Base-by-base conservation (phyloP, 1,140 invertebrate species). In the Cotesia vestalis region DNA sequence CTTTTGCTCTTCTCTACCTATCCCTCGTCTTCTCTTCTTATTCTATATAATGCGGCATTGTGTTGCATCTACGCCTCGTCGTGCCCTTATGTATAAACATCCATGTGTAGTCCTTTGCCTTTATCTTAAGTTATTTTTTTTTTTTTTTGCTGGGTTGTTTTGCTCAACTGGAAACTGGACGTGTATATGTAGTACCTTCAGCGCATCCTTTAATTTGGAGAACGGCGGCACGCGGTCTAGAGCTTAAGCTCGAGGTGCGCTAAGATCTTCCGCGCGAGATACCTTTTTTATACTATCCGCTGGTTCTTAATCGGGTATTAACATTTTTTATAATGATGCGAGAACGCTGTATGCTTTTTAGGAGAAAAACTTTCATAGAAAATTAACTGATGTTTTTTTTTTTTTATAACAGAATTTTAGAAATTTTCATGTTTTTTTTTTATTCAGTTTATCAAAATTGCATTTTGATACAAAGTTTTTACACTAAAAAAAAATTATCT, bases 1-100 rank as follows among this genome's bases (percentile, higher is more conserved):
- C 79, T 82, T 84, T 82, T 82, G 79, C 81, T 81, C 80, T 80
- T 77, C 69, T 34, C 60, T 61, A 73, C 57, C 20, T 55, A 5
- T 55, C n/a, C 53, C 17, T 55, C 11, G 5, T 55, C 53, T 55
- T 55, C 53, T 52, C 46, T 52, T 70, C 66, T 63, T 27, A 27
- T 27, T 27, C 59, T 55, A 35, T 55, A 57, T 52, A 57, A 38
- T 55, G 27, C 53, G 27, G 27, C 46, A 66, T 55, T 55, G 66
- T 55, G 52, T 20, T 55, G n/a, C 55, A 59, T 36, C 6, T 60
- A 27, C 27, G 17, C 17, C 14, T 11, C 35, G 11, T 62, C 12
- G 12, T 38, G 27, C 34, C 60, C 35, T 34, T 62, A 60, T 34
- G 14, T 17, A 17, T 14, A 57, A 57, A 17, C 14, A 57, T 57